Base-by-base conservation (phyloP, 2,888 invertebrate species). In the Ganaspis brasiliensis region DNA sequence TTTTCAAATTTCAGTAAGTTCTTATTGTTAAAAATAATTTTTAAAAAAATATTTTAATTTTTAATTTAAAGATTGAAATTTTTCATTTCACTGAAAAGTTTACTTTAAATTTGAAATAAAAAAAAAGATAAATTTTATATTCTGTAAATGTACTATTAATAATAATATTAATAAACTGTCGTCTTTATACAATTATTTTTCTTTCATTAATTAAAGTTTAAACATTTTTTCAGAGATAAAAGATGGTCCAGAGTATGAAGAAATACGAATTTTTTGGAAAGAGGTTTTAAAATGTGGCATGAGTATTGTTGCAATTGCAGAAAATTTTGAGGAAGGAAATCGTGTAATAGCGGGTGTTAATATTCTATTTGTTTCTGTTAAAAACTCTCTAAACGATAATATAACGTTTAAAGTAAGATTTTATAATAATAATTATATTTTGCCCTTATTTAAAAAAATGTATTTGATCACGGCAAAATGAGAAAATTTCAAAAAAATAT, bases 311-410 rank as follows among this genome's bases (percentile, higher is more conserved):
- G 91, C 91, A 37, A 89, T 91, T 26, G 82, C 85, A 40, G 87
- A 90, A 16, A 83, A 90, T 77, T 85, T 86, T 0, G 74, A 82
- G 1, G 87, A 87, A 16, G 87, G 87, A 5, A 86, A 89, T 79
- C 86, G 88, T 1, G 83, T 86, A 71, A 78, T 92, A 6, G 92
- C 88, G 0, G 92, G 90, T 12, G 74, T 86, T n/a, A 92, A 92
- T 75, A 80, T 87, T 35, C 81, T 89, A 0, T 75, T 72, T 2
- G 56, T 86, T 0, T 55, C 31, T 12, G 40, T 56, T 0, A 79
- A 82, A 9, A 78, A 75, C 1, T 55, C 78, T 0, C 19, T 81
- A 1, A 21, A 77, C 2, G 74, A 71, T 2, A 49, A 0, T 16
- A 16, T 16, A 49, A 49, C 49, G 16, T 49, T 49, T 49, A 49